Evolutionary conservation across 2,113 vertebrate genomes (phyloP).

Genomic region (Bettongia penicillata): DNA sequence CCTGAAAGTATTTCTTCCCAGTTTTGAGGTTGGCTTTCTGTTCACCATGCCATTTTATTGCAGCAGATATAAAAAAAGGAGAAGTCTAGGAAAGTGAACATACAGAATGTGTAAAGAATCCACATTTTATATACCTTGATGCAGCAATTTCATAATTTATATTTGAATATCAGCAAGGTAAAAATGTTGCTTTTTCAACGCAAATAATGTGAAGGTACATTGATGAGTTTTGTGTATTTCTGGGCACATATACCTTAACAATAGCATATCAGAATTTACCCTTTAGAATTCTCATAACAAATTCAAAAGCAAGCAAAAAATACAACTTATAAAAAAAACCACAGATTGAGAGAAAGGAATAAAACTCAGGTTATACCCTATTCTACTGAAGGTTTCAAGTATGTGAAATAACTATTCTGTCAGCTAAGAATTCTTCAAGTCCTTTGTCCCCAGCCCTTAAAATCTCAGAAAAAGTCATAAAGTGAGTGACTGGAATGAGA

Average conservation of each 20-base stretch:
- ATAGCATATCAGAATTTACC: background rate
- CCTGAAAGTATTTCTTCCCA: background rate
- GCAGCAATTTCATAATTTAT: background rate
- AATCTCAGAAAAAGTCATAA: conserved; percentile 23
- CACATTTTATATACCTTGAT: background rate
- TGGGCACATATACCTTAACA: background rate
- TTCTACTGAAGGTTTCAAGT: conserved; percentile 8
- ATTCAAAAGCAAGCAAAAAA: conserved; percentile 34
- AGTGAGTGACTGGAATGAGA: conserved; percentile 24
- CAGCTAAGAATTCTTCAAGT: background rate
- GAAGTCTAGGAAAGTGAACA: background rate
- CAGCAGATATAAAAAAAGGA: background rate
- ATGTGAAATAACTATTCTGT: background rate
- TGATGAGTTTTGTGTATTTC: background rate
- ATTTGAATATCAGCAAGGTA: conserved; percentile 38
- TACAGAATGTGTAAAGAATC: background rate
- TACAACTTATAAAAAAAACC: conserved; percentile 9
- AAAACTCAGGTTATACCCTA: conserved; percentile 1
- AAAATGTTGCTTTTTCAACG: background rate
- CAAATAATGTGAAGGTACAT: background rate
- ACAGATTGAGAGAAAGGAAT: conserved; percentile 25
- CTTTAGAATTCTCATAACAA: conserved; percentile 30
- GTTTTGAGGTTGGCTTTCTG: background rate
- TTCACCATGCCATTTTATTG: background rate
- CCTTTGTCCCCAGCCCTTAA: background rate